Evolutionary conservation across 1,140 invertebrate species (phyloP), one percentile per base, ranked within the genome.

Genomic region (Drosophila obscura): DNA sequence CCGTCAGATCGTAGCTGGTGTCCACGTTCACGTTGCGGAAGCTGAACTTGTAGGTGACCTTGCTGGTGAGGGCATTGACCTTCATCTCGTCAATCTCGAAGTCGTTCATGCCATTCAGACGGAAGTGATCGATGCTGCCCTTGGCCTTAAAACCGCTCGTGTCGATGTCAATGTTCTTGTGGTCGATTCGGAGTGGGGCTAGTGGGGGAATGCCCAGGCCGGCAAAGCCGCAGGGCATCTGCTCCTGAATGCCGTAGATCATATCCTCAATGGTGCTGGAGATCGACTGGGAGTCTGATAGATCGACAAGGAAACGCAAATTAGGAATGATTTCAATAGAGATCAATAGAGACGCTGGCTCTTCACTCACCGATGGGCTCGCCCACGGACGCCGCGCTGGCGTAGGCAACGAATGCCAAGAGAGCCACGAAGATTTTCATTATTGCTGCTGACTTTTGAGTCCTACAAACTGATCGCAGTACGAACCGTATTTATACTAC

Each of bases 221-320:
- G 50, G 90, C 45, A 45, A 91, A 91, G 55, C 90, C 90, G 26
- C 90, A 91, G 7, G 90, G 90, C 90, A 91, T 91, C 63, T 91
- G 77, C 52, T 85, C 74, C 65, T 76, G 22, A 0, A 91, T 0
- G 6, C 51, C 73, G 56, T 82, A 72, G 53, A 91, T 75, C 11
- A 64, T 0, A 5, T 89, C 76, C 4, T 67, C 76, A 61, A 89
- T 69, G 2, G 67, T 51, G 57, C 87, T 90, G 31, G 87, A 85
- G 57, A 91, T 81, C 11, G 90, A 91, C 2, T 35, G 56, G 5
- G 50, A 28, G 13, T 67, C 83, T 87, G 49, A 48, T 28, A 16
- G 11, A 39, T 13, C n/a, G 15, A 26, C 31, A 6, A 22, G 5
- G 8, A 26, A 26, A 57, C 39, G 11, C 22, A 15, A 15, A 22